These are phyloP conservation scores for Umimayanthus kanabou DNA, from an alignment of 92 coral and sea anemone species.

Conservation along the genomic window DNA sequence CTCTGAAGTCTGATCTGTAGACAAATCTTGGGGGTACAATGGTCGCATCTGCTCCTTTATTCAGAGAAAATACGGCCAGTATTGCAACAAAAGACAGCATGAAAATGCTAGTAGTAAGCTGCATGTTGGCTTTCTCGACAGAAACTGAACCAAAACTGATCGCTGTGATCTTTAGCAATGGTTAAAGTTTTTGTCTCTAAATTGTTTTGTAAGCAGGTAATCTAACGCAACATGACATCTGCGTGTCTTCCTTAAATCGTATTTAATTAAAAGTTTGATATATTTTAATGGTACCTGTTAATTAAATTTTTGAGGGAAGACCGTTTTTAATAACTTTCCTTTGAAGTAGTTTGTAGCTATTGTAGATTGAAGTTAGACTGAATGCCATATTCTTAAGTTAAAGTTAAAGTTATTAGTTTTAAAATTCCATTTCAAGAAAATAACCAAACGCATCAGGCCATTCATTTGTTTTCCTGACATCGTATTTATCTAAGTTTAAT, in stretches of 20 bases:
- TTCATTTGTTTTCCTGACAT: background rate
- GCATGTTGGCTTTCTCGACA: background rate
- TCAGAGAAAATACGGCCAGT: background rate
- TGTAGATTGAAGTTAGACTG: too few species aligned
- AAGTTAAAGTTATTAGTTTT: background rate
- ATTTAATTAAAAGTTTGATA: too few species aligned
- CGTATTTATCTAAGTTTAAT: too few species aligned
- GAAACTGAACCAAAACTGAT: background rate
- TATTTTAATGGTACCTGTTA: too few species aligned
- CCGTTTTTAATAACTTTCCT: too few species aligned
- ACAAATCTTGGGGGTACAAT: conserved; percentile 17
- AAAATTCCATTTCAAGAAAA: background rate
- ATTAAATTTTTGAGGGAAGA: too few species aligned
- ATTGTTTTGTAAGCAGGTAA: too few species aligned
- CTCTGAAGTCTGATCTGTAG: conserved; percentile 25
- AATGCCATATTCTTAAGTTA: too few species aligned
- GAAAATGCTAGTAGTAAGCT: background rate
- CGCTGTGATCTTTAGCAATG: background rate
- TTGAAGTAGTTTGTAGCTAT: too few species aligned
- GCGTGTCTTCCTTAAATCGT: too few species aligned
- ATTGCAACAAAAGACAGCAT: background rate
- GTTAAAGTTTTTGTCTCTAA: too few species aligned
- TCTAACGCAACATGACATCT: too few species aligned
- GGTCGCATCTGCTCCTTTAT: background rate
- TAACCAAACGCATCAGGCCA: background rate